Conservation (phyloP, 2,888 invertebrate genomes). For the Epistrophe eligans region DNA sequence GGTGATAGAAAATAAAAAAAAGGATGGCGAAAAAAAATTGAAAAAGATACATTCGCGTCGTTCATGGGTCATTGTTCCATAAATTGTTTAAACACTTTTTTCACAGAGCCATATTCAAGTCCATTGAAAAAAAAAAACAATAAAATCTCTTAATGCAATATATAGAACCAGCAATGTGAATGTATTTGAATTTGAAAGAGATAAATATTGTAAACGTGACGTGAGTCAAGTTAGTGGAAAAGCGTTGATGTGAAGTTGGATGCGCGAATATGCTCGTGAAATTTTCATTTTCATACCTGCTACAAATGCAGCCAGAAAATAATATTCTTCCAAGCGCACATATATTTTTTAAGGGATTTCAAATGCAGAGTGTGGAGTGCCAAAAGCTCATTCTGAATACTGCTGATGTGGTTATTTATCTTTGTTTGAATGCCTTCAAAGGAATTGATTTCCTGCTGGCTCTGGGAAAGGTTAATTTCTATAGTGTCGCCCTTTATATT, state of each 20-base stretch:
- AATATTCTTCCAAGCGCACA: neutral
- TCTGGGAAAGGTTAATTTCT: too few relatives aligned
- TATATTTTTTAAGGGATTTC: neutral
- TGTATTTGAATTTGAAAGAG: constrained; percentile 30
- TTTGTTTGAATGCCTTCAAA: neutral
- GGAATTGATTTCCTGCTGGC: too few relatives aligned
- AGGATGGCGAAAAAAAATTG: constrained; percentile 26
- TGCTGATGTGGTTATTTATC: neutral
- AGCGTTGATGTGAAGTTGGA: neutral
- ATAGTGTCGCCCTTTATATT: too few relatives aligned
- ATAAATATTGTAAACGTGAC: constrained; percentile 51
- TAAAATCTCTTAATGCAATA: constrained; percentile 37
- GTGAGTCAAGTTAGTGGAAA: constrained; percentile 45
- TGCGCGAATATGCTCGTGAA: neutral
- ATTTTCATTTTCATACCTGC: neutral
- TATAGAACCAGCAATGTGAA: constrained; percentile 25
- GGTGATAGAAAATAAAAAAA: constrained; percentile 15
- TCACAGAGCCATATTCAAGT: constrained; percentile 25
- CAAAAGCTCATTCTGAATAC: neutral
- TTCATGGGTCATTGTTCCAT: constrained; percentile 75
- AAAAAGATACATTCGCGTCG: constrained; percentile 45
- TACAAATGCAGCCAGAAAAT: constrained; percentile 1
- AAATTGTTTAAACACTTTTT: constrained; percentile 71
- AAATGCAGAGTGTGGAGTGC: neutral
- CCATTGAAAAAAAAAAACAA: constrained; percentile 9